Base-by-base conservation (phyloP, 2,888 invertebrate genomes). In the Synanthedon andrenaeformis region DNA sequence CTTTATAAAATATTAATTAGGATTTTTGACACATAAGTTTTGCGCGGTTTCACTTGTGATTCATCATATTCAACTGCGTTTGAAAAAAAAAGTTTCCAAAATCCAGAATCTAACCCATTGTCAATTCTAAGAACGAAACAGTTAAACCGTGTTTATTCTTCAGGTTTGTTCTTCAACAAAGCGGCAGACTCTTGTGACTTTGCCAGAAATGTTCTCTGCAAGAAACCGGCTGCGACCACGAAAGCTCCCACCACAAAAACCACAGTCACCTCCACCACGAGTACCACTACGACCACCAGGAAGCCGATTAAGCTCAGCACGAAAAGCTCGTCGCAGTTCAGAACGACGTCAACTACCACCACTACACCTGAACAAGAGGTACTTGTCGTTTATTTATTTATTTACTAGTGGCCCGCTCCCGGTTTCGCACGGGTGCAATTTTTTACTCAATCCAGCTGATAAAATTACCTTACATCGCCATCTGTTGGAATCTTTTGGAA, bases 141-240 rank as follows among this genome's bases (percentile, higher is more conserved):
- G 35, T 35, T 35, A 0, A 35, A 10, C 0, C 10, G 8, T 45
- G 13, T 45, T 13, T 13, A 45, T 45, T 49, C 19, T 17, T 10
- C 75, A 93, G 96, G 96, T 28, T 84, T 97, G 10, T 95, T 93
- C 72, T 97, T 97, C 83, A 97, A 96, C 83, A 96, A 96, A 67
- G 93, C 92, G 0, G 95, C 96, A 0, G 96, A 96, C 74, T 96
- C 96, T 0, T 97, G 97, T 69, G 97, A 97, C 78, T 97, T 96
- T 73, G 91, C 95, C 0, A 91, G 96, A 63, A 96, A 97, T 73
- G 96, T 96, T 0, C 87, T 92, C 35, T 96, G 95, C 76, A 94
- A 93, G 65, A 92, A 89, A 64, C 83, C 90, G 28, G 84, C 89
- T 58, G 74, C 88, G 17, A 82, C 88, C 45, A 74, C 86, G 3